A percentile compares a stretch with the other conserved stretches of the same genome.
Conservation (phyloP, 2,888 invertebrate species). For the Leucania comma region DNA sequence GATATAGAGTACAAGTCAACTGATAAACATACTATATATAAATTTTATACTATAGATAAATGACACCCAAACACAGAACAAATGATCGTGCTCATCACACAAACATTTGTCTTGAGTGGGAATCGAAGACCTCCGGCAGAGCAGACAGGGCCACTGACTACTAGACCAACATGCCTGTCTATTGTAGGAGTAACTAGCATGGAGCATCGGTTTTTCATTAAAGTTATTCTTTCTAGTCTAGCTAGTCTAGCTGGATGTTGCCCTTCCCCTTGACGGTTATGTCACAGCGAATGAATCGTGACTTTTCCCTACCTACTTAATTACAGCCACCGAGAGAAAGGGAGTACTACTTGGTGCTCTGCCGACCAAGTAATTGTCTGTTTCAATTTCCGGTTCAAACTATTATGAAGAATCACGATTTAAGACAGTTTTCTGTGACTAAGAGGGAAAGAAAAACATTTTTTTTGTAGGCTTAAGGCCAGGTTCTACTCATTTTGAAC, state of each 20-base stretch:
- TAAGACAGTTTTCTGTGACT: slow-evolving; percentile 21
- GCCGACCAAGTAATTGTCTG: slow-evolving; percentile 52
- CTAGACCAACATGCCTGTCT: too few relatives aligned
- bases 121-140: too few relatives aligned
- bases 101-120: too few relatives aligned
- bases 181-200: too few relatives aligned
- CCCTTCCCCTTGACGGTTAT: slow-evolving; percentile 4
- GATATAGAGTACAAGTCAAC: too few relatives aligned
- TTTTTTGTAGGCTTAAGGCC: neutral
- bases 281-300: slow-evolving; percentile 29
- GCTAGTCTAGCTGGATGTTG: neutral
- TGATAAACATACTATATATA: too few relatives aligned
- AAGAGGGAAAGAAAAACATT: neutral
- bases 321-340: slow-evolving; percentile 45
- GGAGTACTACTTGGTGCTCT: slow-evolving; percentile 40
- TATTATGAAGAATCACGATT: slow-evolving; percentile 30
- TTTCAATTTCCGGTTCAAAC: slow-evolving; percentile 41
- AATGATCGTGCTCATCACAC: too few relatives aligned
- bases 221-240: neutral
- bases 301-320: slow-evolving; percentile 28
- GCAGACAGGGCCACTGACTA: too few relatives aligned
- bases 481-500: too few relatives aligned
- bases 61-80: too few relatives aligned
- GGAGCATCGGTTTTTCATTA: too few relatives aligned
- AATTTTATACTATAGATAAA: too few relatives aligned